phyloP scores from a whole-genome alignment of 1,140 invertebrate species.

The Zaprionus davidi region DNA sequence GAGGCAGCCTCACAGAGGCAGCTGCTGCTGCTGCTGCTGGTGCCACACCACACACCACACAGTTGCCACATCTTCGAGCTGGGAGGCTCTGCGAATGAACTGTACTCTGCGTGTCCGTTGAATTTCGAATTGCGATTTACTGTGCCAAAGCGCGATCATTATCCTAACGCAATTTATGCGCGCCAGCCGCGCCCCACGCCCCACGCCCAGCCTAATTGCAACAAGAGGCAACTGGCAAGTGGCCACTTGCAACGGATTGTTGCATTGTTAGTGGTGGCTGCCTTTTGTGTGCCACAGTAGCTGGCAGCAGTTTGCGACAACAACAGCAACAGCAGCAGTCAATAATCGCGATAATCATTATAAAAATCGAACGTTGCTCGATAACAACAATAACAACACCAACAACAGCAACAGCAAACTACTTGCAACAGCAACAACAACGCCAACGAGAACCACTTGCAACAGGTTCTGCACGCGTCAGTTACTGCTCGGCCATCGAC shows the following conservation, averaged over 20 bases:
- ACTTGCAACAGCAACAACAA: slow-evolving; percentile 15
- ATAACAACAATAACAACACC: slow-evolving; percentile 38
- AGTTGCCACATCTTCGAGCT: slow-evolving; percentile 57
- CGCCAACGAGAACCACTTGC: slow-evolving; percentile 7
- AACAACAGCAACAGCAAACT: slow-evolving; percentile 13
- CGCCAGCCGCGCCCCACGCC: slow-evolving; percentile 72
- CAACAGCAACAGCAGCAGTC: slow-evolving; percentile 51
- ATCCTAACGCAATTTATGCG: slow-evolving; percentile 84
- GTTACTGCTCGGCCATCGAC: slow-evolving; percentile 17
- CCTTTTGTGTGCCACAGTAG: slow-evolving; percentile 36
- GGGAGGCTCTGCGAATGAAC: slow-evolving; percentile 58
- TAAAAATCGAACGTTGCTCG: slow-evolving; percentile 58
- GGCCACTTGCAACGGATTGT: slow-evolving; percentile 50
- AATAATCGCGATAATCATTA: slow-evolving; percentile 76
- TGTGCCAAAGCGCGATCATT: slow-evolving; percentile 83
- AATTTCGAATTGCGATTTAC: slow-evolving; percentile 77
- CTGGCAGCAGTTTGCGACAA: slow-evolving; percentile 30
- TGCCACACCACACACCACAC: not conserved
- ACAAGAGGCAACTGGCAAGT: slow-evolving; percentile 47
- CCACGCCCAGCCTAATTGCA: slow-evolving; percentile 79
- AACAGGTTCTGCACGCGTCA: slow-evolving; percentile 73
- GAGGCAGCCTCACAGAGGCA: slow-evolving; percentile 34
- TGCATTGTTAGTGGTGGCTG: slow-evolving; percentile 48
- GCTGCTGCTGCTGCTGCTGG: not conserved
- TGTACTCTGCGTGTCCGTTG: slow-evolving; percentile 74